Evolutionary conservation across 2,888 invertebrate species (phyloP), one percentile per base, ranked within the genome.

Genomic region (Xestia c-nigrum): DNA sequence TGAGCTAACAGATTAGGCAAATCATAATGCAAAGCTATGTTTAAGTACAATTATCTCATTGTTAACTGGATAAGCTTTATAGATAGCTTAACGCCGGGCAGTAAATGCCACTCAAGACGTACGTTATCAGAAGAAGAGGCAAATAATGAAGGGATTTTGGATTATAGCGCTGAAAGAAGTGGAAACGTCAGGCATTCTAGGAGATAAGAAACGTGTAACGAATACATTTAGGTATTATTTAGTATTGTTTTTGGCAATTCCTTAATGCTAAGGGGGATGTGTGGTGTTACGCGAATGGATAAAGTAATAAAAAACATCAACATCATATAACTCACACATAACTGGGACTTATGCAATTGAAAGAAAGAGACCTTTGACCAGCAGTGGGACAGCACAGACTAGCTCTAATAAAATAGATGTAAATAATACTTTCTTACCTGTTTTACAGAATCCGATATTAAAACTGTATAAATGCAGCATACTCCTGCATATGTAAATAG

Each of bases 381-480:
- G 38, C 14, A 43, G 40, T 40, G 63, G n/a, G 14, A 40, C 0
- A 63, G 3, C 10, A 63, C 3, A 14, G 12, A n/a, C 21, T 21
- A 0, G 40, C 63, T 63, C 6, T 14, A 43, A 64, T 6, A 5
- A n/a, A n/a, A 12, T 9, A 61, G 4, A 14, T 43, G n/a, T 40
- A 24, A 59, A 59, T n/a, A 12, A 64, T n/a, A n/a, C n/a, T 31
- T 31, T 64, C 4, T 64, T 89, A 98, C 98, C 97, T 98, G 97
- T 92, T 97, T 97, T 14, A 98, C 93, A 7, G 98, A 97, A 85
- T 97, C 97, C 6, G 98, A 97, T 90, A 98, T 97, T 86, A 98
- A 98, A 6, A 98, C 98, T 3, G 98, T 97, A 90, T 98, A 98
- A 16, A 98, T 98, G 89, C 98, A 98, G 83, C 97, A 97, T 0